A percentile compares a stretch with the other conserved stretches of the same genome.
Evolutionary conservation across 2,888 invertebrate genomes (phyloP).

Genomic region (Melipona bicolor): DNA sequence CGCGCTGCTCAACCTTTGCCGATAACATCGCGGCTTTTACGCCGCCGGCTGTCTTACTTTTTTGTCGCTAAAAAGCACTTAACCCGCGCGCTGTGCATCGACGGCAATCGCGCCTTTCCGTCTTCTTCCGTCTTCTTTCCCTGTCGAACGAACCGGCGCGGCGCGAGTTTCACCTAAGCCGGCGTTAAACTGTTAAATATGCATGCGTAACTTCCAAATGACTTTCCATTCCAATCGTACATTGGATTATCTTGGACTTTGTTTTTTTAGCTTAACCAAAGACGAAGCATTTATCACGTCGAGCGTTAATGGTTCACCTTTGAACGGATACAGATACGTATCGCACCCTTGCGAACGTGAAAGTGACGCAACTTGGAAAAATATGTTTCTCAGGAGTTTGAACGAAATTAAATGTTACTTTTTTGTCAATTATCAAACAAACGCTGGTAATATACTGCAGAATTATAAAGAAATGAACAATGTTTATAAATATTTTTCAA

Average conservation of each 20-base stretch:
- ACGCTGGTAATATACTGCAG: too few species aligned
- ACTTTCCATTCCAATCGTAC: neutral
- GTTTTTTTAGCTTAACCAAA: neutral
- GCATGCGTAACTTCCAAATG: slow-evolving; percentile 14
- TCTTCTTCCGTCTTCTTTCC: slow-evolving; percentile 58
- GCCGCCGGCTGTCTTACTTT: slow-evolving; percentile 61
- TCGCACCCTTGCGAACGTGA: too few species aligned
- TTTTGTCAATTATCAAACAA: too few species aligned
- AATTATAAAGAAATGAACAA: too few species aligned
- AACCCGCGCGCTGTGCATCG: slow-evolving; percentile 59
- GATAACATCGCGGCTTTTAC: slow-evolving; percentile 74
- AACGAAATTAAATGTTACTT: too few species aligned
- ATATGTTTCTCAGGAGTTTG: too few species aligned
- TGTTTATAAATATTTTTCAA: too few species aligned
- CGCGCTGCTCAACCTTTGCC: slow-evolving; percentile 70
- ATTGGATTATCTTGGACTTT: slow-evolving; percentile 1
- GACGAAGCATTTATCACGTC: neutral
- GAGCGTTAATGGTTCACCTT: neutral
- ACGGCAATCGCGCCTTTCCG: slow-evolving; percentile 63
- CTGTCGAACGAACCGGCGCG: slow-evolving; percentile 34
- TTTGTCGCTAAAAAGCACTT: slow-evolving; percentile 67
- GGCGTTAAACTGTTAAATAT: slow-evolving; percentile 17
- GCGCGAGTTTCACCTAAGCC: neutral
- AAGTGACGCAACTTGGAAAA: too few species aligned
- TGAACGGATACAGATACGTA: too few species aligned